Evolutionary conservation across 1,140 invertebrate species (phyloP).

Genomic region (Uloborus diversus): DNA sequence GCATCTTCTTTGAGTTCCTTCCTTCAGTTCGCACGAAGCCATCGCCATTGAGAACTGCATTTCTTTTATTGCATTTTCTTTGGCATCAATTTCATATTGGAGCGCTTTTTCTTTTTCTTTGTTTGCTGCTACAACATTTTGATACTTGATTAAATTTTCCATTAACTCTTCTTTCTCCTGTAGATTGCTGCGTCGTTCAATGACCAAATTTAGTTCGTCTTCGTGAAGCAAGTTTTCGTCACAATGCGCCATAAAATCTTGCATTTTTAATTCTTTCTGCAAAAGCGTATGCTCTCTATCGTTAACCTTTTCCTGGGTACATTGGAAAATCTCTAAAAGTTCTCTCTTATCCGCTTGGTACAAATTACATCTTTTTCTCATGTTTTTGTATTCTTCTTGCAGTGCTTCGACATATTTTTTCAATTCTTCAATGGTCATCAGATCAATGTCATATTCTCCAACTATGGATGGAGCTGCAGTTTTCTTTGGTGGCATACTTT

Average conservation of each 20-base stretch:
- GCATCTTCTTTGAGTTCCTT: not conserved
- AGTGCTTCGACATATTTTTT: constrained; percentile 3
- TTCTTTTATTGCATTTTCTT: too few species aligned
- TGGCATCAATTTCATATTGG: too few species aligned
- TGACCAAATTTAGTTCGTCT: not conserved
- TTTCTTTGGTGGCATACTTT: not conserved
- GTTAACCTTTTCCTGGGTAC: not conserved
- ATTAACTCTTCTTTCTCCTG: not conserved
- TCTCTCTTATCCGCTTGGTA: not conserved
- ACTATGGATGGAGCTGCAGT: not conserved
- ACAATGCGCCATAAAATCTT: not conserved
- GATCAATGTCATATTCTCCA: constrained; percentile 3
- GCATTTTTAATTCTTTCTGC: not conserved
- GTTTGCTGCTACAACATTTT: not conserved
- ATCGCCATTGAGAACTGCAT: too few species aligned
- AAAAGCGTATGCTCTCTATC: not conserved
- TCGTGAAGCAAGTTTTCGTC: not conserved
- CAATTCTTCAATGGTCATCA: constrained; percentile 4
- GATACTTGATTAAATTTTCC: not conserved
- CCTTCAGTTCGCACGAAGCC: too few species aligned
- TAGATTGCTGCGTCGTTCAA: not conserved
- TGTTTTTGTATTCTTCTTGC: not conserved
- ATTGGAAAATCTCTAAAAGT: not conserved
- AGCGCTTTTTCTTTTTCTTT: not conserved
- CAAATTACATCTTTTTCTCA: not conserved